A percentile compares a stretch with the other conserved stretches of the same genome.
phyloP scores from a whole-genome alignment of 2,888 invertebrate genomes.

The Drosophila nigricruria region DNA sequence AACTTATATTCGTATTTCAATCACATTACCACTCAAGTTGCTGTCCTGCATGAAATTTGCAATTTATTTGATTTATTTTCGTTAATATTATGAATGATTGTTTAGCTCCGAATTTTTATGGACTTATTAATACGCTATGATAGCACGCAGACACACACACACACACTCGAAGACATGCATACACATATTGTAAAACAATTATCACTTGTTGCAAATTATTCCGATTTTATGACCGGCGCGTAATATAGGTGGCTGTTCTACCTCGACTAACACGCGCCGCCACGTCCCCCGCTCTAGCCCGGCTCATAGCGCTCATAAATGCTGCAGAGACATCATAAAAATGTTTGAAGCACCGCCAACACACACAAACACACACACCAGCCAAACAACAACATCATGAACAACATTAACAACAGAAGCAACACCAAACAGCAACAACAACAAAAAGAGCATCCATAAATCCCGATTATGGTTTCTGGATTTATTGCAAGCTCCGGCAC shows the following conservation, averaged over 20 bases:
- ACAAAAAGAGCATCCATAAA: constrained; percentile 71
- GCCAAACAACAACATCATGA: constrained; percentile 43
- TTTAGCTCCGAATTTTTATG: constrained; percentile 6
- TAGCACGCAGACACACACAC: not conserved
- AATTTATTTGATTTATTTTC: not conserved
- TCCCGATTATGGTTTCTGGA: constrained; percentile 80
- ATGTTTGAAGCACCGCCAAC: constrained; percentile 76
- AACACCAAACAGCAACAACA: constrained; percentile 49
- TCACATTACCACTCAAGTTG: constrained; percentile 1
- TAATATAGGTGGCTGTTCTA: constrained; percentile 74
- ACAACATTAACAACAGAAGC: constrained; percentile 56
- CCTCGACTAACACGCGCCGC: constrained; percentile 33
- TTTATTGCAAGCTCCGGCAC: constrained; percentile 69
- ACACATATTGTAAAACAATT: constrained; percentile 80
- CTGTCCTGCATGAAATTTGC: not conserved
- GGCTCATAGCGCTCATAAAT: constrained; percentile 69
- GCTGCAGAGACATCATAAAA: constrained; percentile 80
- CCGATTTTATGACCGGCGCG: constrained; percentile 73
- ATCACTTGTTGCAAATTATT: constrained; percentile 82
- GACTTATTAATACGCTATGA: constrained; percentile 49
- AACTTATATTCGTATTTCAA: not conserved
- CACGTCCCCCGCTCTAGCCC: constrained; percentile 4
- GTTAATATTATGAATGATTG: constrained; percentile 1
- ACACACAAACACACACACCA: constrained; percentile 24
- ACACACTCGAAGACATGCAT: not conserved